Conservation (phyloP, 2,113 vertebrate species). For the Aspiorhynchus laticeps region DNA sequence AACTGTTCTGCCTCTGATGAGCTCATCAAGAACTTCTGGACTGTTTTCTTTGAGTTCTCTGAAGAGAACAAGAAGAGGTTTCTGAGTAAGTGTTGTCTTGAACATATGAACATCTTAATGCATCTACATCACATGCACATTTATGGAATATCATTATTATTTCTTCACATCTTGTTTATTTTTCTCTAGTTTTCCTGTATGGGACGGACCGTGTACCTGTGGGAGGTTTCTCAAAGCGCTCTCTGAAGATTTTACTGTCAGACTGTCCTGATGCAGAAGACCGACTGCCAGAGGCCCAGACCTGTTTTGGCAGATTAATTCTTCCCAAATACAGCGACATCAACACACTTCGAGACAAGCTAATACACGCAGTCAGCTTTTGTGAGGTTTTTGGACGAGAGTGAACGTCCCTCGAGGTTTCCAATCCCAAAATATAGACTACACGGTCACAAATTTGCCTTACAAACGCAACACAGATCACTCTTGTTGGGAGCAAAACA, state of each 20-base stretch:
- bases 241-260: background rate
- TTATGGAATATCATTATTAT: background rate
- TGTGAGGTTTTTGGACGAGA: no score
- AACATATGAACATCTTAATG: background rate
- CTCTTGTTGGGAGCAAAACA: background rate
- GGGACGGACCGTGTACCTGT: slow-evolving; percentile 63
- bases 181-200: slow-evolving; percentile 67
- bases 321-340: no score
- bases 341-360: no score
- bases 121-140: background rate
- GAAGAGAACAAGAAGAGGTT: slow-evolving; percentile 72
- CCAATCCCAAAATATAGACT: background rate
- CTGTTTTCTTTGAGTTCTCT: slow-evolving; percentile 64
- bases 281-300: no score
- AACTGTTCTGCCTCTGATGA: slow-evolving; percentile 33
- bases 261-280: slow-evolving; percentile 51
- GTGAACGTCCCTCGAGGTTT: no score
- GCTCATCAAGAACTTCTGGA: slow-evolving; percentile 73
- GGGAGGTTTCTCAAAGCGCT: slow-evolving; percentile 5
- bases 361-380: no score
- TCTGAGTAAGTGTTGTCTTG: slow-evolving; percentile 65
- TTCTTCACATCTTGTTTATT: background rate
- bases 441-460: no score
- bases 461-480: no score
- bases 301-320: no score